Percentiles rank a stretch among this genome's conserved stretches.
Conservation (phyloP, 2,113 vertebrate genomes). For the Lepus americanus region DNA sequence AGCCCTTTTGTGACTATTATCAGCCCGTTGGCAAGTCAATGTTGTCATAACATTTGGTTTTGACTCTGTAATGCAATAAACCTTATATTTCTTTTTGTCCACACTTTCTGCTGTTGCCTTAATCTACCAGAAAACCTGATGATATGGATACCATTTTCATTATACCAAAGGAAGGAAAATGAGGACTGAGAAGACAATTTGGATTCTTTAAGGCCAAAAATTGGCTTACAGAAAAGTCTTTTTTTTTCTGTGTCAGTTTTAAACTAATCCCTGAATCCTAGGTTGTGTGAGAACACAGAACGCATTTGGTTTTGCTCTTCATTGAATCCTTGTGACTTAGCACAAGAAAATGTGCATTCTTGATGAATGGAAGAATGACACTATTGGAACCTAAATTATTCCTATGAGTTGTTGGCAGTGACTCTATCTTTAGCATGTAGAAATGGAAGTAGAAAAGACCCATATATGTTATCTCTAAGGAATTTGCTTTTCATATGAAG, state of each 20-base stretch:
- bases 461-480: not conserved
- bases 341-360: not conserved
- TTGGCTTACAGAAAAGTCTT: not conserved
- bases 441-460: not conserved
- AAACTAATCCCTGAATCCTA: not conserved
- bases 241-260: not conserved
- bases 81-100: not conserved
- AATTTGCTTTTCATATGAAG: not conserved
- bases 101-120: not conserved
- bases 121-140: not conserved
- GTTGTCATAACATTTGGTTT: not conserved
- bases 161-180: not conserved
- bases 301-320: not conserved
- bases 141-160: constrained; percentile 1
- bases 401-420: not conserved
- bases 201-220: not conserved
- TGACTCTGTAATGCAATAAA: not conserved
- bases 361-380: not conserved
- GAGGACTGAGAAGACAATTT: not conserved
- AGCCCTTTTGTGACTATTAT: not conserved
- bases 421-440: not conserved
- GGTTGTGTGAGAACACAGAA: not conserved
- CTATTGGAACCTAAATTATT: not conserved
- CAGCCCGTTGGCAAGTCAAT: too few species aligned
- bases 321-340: not conserved